Evolutionary conservation across 2,888 invertebrate species (phyloP).

Genomic region (Napeogenes sylphis): DNA sequence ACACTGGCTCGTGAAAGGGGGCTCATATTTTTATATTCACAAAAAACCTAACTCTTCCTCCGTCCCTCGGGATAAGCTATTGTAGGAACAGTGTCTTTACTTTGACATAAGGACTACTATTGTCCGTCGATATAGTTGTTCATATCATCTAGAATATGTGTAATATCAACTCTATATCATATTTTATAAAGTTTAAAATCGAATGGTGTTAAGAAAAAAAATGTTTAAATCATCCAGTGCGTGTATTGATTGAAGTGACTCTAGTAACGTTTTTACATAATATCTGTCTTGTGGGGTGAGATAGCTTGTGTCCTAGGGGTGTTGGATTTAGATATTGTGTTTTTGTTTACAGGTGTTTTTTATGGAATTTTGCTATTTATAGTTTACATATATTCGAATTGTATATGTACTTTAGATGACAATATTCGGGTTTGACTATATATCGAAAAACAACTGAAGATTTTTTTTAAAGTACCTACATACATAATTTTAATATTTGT

Average conservation of each 20-base stretch:
- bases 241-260: conserved; percentile 77
- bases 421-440: too few species aligned
- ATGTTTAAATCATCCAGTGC: conserved; percentile 73
- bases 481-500: too few species aligned
- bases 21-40: conserved; percentile 77
- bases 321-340: conserved; percentile 32
- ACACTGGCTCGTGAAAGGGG: conserved; percentile 75
- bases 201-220: conserved; percentile 47
- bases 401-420: too few species aligned
- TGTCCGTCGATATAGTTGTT: conserved; percentile 57
- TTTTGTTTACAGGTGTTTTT: conserved; percentile 16
- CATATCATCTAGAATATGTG: conserved; percentile 48
- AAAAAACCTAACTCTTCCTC: conserved; percentile 71
- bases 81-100: conserved; percentile 42
- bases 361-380: too few species aligned
- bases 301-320: conserved; percentile 42
- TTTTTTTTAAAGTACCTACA: too few species aligned
- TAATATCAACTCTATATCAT: conserved; percentile 36
- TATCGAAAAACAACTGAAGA: too few species aligned
- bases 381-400: too few species aligned
- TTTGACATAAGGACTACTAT: conserved; percentile 54
- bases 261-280: conserved; percentile 76
- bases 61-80: conserved; percentile 47
- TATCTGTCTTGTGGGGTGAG: conserved; percentile 69
- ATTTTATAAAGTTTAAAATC: conserved; percentile 44